phyloP scores from a whole-genome alignment of 2,797 vertebrate genomes.

The Spinibarbus caldwelli region DNA sequence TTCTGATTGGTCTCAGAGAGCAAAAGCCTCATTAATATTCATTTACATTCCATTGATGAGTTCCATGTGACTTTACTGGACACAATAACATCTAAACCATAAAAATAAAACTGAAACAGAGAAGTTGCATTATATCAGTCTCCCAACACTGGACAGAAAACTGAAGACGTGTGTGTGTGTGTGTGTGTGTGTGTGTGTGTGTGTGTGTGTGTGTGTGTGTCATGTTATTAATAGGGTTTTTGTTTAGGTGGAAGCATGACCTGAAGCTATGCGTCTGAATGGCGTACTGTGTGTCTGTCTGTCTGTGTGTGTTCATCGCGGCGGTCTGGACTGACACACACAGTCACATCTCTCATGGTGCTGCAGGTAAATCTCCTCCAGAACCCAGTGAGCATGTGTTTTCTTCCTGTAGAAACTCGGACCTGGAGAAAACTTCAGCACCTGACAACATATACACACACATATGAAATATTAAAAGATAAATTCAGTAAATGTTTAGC shows the following conservation, averaged over 20 bases:
- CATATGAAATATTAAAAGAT: background rate
- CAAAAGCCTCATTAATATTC: conserved; percentile 33
- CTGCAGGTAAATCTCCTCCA: conserved; percentile 91
- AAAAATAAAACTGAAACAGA: conserved; percentile 9
- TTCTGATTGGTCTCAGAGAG: conserved; percentile 22
- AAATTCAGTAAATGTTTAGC: too few relatives aligned
- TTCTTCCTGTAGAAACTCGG: conserved; percentile 74
- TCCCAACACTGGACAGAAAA: conserved; percentile 11
- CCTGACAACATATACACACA: conserved; percentile 73
- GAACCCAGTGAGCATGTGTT: conserved; percentile 81
- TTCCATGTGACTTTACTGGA: background rate
- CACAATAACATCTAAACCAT: conserved; percentile 38
- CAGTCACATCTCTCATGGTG: conserved; percentile 96
- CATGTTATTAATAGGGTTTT: background rate
- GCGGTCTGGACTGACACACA: conserved; percentile 87
- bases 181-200: too few relatives aligned
- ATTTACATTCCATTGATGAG: conserved; percentile 10
- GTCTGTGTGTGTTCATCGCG: conserved; percentile 80
- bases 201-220: too few relatives aligned
- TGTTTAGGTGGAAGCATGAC: background rate
- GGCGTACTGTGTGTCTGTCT: background rate
- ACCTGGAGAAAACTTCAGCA: conserved; percentile 89
- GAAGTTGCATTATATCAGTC: conserved; percentile 18
- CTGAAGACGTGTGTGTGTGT: background rate
- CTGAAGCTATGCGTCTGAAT: background rate